Base-by-base conservation (phyloP, 2,888 invertebrate genomes). In the Epicampocera succincta region DNA sequence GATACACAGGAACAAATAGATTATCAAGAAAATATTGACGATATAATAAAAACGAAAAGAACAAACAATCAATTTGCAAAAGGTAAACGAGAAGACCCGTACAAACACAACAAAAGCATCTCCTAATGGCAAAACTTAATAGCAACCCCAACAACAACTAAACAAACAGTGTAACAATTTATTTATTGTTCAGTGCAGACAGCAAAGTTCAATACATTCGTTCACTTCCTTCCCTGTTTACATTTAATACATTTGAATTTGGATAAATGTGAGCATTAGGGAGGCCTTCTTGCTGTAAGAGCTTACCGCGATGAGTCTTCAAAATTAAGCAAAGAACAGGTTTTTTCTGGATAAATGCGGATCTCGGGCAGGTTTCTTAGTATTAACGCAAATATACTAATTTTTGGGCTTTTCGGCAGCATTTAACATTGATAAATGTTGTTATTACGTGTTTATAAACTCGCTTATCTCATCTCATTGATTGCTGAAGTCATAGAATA, bases 41-140 rank as follows among this genome's bases (percentile, higher is more conserved):
- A 61, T 48, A 61, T 25, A 38, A 48, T 25, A 68, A 60, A 60
- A 40, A n/a, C 33, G 11, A 76, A 60, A 63, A 66, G 66, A 71
- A 21, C 60, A 82, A 79, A 78, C 46, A 78, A 78, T 68, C 77
- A 77, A 73, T 66, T 71, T 69, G 40, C 33, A 76, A 74, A 77
- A 73, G 54, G 50, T 48, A 74, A 74, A 54, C 69, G 29, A 54
- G 80, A 72, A 68, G 72, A 68, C 76, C 75, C 76, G 73, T 61
- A 71, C 42, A 77, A 80, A 76, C 66, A 81, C 73, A 83, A 83
- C 85, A 86, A 87, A 87, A 76, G 85, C 86, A 87, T 87, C 86
- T 6, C 86, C 87, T 87, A 88, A 88, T 87, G 86, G 86, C 80
- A 86, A 87, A 88, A 88, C 87, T 87, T 89, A 86, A 86, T 80